Evolutionary conservation across 2,888 invertebrate species (phyloP).

Genomic region (Neria commutata): DNA sequence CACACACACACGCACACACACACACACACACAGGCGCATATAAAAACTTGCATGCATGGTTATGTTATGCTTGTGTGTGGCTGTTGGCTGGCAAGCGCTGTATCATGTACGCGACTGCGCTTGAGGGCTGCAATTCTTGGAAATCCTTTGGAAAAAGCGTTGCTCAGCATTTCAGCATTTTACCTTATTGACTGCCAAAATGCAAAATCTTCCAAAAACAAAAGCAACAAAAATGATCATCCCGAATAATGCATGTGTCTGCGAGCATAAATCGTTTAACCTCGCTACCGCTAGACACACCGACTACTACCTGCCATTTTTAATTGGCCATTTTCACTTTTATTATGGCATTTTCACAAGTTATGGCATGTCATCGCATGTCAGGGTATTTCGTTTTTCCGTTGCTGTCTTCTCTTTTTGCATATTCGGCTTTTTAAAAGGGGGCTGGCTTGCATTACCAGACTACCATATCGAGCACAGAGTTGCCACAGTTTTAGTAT

Average conservation of each 20-base stretch:
- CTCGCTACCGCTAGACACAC: background rate
- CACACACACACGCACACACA: too few species aligned
- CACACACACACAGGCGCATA: too few species aligned
- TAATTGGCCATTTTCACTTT: slow-evolving; percentile 45
- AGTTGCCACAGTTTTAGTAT: background rate
- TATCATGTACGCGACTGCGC: too few species aligned
- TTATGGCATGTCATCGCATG: slow-evolving; percentile 39
- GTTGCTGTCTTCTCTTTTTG: background rate
- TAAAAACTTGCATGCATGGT: too few species aligned
- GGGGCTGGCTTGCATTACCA: too few species aligned
- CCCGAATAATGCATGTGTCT: background rate
- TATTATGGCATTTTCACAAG: slow-evolving; percentile 52
- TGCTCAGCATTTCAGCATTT: too few species aligned
- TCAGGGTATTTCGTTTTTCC: slow-evolving; percentile 12
- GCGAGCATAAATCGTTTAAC: background rate
- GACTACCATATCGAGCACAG: background rate
- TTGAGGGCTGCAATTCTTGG: too few species aligned
- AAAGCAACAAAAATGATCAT: background rate
- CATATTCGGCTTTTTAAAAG: background rate
- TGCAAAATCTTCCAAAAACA: too few species aligned
- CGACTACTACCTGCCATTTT: slow-evolving; percentile 5
- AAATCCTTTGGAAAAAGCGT: too few species aligned
- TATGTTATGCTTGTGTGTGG: too few species aligned
- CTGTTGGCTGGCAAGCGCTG: too few species aligned
- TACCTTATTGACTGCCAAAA: too few species aligned